A percentile compares a stretch with the other conserved stretches of the same genome.
Conservation (phyloP, 2,113 vertebrate species). For the Azemiops feae region DNA sequence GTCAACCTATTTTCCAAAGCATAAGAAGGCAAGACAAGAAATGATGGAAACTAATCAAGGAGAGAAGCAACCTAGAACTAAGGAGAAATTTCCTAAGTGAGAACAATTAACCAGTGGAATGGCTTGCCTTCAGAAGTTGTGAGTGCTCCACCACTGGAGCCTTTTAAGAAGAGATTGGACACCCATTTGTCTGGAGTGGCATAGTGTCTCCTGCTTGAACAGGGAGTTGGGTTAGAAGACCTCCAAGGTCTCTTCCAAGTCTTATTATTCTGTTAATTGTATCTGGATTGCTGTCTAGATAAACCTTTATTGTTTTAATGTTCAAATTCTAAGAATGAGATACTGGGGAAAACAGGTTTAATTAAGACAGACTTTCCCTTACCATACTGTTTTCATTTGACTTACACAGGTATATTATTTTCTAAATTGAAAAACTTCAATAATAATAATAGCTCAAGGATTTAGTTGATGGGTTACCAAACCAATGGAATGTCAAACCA, state of each 20-base stretch:
- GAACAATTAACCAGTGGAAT: no score
- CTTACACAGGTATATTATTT: not conserved
- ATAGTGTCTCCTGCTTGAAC: no score
- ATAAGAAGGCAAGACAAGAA: not conserved
- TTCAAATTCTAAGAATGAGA: not conserved
- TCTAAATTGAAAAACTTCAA: not conserved
- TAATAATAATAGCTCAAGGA: not conserved
- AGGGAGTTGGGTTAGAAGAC: no score
- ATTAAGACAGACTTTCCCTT: not conserved
- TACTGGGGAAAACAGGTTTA: not conserved
- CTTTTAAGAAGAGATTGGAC: no score
- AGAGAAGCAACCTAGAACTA: not conserved
- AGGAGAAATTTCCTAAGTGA: not conserved
- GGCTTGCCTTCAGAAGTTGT: no score
- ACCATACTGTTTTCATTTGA: not conserved
- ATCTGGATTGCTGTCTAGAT: not conserved
- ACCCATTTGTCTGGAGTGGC: no score
- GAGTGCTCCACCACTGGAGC: no score
- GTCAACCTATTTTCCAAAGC: not conserved
- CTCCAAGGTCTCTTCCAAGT: no score
- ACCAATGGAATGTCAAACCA: not conserved
- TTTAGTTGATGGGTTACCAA: not conserved
- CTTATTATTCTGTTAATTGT: no score
- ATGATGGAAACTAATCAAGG: not conserved
- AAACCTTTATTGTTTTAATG: no score